Evolutionary conservation across 2,888 invertebrate genomes (phyloP), one percentile per base, ranked within the genome.

Genomic region (Clepsis dumicolana): DNA sequence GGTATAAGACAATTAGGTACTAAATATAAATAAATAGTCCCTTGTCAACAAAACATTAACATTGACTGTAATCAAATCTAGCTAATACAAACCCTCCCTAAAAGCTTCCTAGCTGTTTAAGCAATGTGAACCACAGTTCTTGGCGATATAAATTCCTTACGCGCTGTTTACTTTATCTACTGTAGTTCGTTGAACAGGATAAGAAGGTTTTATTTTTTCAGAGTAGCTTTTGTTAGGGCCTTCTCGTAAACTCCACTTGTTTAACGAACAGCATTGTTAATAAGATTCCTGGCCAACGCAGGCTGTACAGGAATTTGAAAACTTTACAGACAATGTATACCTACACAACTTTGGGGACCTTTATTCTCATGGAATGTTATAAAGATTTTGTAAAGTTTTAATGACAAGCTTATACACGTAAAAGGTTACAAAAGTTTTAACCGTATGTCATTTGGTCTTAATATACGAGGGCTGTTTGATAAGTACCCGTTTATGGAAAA

Each of bases 241-340:
- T 56, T 21, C 67, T 68, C 68, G 53, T 68, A 68, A 68, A 68
- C 63, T 59, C 29, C 44, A 68, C 64, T 68, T 68, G 68, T 59
- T 68, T 68, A 68, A 68, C 57, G 68, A 68, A 68, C 68, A 68
- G 64, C 68, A 64, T 59, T 68, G 68, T 68, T 68, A 68, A 68
- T 68, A 68, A 68, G 68, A 68, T 63, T 64, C 68, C 64, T 44
- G 63, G 57, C 21, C 38, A 21, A 67, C 63, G 63, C 63, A 29
- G 67, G 18, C 50, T 57, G 35, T 41, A 18, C 48, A 29, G 29
- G 63, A 62, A 68, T 59, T 68, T 64, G 54, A 52, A 59, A 68
- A 68, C 59, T 68, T 68, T 52, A 29, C 25, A 41, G 32, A 57
- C 38, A 18, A 32, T 14, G 14, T 29, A 62, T 56, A 62, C 35